Conservation (phyloP, 2,888 invertebrate species). For the Macaria liturata region DNA sequence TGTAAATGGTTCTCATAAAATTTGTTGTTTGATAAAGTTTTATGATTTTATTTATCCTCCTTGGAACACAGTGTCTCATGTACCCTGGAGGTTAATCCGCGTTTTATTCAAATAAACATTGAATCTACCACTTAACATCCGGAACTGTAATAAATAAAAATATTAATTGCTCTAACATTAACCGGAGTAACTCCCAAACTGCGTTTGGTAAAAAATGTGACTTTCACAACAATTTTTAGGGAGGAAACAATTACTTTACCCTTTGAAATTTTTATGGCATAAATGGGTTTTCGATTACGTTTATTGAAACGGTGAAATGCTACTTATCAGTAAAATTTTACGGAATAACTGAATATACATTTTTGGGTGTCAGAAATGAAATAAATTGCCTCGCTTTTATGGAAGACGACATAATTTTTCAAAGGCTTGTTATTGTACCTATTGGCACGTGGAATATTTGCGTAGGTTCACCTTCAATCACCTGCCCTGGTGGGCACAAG, state of each 20-base stretch:
- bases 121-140: too few relatives aligned
- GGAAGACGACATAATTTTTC: background rate
- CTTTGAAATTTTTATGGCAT: constrained; percentile 47
- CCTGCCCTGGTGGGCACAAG: too few relatives aligned
- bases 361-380: constrained; percentile 3
- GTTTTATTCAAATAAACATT: too few relatives aligned
- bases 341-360: constrained; percentile 11
- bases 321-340: constrained; percentile 22
- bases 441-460: too few relatives aligned
- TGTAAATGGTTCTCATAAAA: too few relatives aligned
- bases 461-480: too few relatives aligned
- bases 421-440: background rate
- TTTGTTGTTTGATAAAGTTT: too few relatives aligned
- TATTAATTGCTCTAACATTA: constrained; percentile 15
- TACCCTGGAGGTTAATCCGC: too few relatives aligned
- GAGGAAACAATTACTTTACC: constrained; percentile 53
- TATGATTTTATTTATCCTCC: too few relatives aligned
- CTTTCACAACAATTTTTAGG: constrained; percentile 54
- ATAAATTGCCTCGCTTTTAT: constrained; percentile 9
- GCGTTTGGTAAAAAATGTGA: constrained; percentile 60
- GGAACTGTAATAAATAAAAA: too few relatives aligned
- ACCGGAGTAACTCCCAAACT: constrained; percentile 32
- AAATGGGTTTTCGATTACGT: constrained; percentile 40
- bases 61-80: too few relatives aligned
- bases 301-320: constrained; percentile 32